Percentiles rank a stretch among this genome's conserved stretches.
Evolutionary conservation across 2,113 vertebrate genomes (phyloP).

Genomic region (Takifugu bimaculatus): DNA sequence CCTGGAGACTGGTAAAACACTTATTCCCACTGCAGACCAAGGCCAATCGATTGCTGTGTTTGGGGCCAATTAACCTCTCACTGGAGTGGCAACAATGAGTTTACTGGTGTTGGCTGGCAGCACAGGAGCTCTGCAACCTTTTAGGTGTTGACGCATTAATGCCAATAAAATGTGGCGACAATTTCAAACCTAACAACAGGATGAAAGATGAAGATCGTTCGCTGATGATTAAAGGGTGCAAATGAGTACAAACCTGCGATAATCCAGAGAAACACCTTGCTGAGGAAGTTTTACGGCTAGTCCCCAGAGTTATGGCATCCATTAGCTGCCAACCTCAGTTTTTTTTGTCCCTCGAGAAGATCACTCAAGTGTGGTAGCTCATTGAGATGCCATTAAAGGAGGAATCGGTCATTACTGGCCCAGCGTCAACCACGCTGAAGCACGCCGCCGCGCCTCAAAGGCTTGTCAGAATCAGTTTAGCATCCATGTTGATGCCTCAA

Average conservation of each 20-base stretch:
- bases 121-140: slow-evolving; percentile 17
- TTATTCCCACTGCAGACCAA: slow-evolving; percentile 41
- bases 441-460: slow-evolving; percentile 37
- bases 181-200: too few relatives aligned
- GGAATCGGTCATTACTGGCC: slow-evolving; percentile 45
- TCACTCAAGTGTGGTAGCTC: slow-evolving; percentile 28
- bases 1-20: not conserved
- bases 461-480: slow-evolving; percentile 47
- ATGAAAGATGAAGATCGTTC: too few relatives aligned
- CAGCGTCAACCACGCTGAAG: slow-evolving; percentile 46
- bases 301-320: slow-evolving; percentile 17
- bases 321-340: slow-evolving; percentile 22
- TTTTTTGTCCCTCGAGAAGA: slow-evolving; percentile 10
- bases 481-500: slow-evolving; percentile 8
- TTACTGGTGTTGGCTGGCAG: slow-evolving; percentile 23
- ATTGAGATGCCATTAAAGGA: slow-evolving; percentile 49
- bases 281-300: slow-evolving; percentile 26
- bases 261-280: slow-evolving; percentile 18
- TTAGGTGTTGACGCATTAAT: slow-evolving; percentile 64
- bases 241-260: slow-evolving; percentile 23
- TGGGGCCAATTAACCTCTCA: slow-evolving; percentile 62
- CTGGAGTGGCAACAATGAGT: slow-evolving; percentile 32
- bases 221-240: not conserved
- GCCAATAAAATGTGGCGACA: slow-evolving; percentile 53
- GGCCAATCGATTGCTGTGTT: slow-evolving; percentile 70